Percentiles rank a stretch among this genome's conserved stretches.
Conservation (phyloP, 1,140 invertebrate species). For the Cyrtorhinus lividipennis region DNA sequence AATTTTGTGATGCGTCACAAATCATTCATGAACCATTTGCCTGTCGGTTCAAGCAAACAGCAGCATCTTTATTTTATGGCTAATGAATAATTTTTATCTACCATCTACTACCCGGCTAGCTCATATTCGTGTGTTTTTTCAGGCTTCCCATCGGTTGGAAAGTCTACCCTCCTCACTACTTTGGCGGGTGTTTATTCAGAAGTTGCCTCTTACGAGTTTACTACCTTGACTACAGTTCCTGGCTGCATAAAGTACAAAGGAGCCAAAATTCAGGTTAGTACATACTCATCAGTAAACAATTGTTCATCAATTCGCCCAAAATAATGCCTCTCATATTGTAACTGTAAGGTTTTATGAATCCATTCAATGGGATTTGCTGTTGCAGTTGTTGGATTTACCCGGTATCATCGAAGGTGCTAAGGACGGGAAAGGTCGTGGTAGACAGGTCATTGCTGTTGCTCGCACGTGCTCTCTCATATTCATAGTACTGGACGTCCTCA, state of each 20-base stretch:
- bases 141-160: slow-evolving; percentile 98
- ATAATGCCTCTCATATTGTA: slow-evolving; percentile 18
- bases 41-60: too few species aligned
- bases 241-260: slow-evolving; percentile 99
- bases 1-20: too few species aligned
- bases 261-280: slow-evolving; percentile 88
- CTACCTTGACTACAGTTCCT: slow-evolving; percentile 96
- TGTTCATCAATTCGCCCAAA: slow-evolving; percentile 16
- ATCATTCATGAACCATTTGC: too few species aligned
- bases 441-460: slow-evolving; percentile 98
- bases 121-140: slow-evolving; percentile 26
- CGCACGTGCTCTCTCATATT: slow-evolving; percentile 96
- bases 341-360: not conserved
- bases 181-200: slow-evolving; percentile 98
- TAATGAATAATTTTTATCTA: not conserved
- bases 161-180: slow-evolving; percentile 92
- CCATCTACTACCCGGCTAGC: too few species aligned
- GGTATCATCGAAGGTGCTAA: slow-evolving; percentile 99
- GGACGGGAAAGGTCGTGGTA: slow-evolving; percentile 93
- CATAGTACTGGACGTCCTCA: slow-evolving; percentile 94
- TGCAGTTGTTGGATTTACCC: slow-evolving; percentile 87
- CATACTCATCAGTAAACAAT: too few species aligned
- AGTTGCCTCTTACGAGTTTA: slow-evolving; percentile 99
- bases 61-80: not conserved
- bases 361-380: too few species aligned